Percentiles rank a stretch among this genome's conserved stretches.
Evolutionary conservation across 2,113 vertebrate species (phyloP).

Genomic region (Elanoides forficatus): DNA sequence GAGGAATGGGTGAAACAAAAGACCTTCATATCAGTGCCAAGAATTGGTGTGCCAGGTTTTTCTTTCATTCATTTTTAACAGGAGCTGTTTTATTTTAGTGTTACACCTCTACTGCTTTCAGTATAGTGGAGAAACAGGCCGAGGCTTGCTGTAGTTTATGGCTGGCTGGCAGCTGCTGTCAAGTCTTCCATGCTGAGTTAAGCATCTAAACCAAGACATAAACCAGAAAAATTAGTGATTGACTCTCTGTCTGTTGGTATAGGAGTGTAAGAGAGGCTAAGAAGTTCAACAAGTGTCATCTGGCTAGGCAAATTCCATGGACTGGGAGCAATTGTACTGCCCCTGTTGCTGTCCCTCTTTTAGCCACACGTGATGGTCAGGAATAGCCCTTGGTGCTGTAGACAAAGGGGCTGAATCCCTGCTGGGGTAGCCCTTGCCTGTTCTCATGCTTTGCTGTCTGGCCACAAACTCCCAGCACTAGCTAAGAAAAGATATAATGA

Average conservation of each 20-base stretch:
- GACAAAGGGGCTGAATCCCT: neutral
- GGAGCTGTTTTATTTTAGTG: neutral
- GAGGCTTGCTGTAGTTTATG: neutral
- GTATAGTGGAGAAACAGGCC: neutral
- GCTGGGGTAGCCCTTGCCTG: neutral
- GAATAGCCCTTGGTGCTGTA: neutral
- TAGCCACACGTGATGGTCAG: rapidly evolving
- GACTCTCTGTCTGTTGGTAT: neutral
- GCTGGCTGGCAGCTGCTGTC: neutral
- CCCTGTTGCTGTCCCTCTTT: neutral
- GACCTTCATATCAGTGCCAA: neutral
- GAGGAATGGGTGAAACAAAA: neutral
- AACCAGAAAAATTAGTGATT: neutral
- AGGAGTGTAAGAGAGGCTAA: neutral
- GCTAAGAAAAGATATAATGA: neutral
- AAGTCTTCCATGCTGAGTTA: neutral
- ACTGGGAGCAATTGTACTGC: neutral
- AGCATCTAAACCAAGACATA: neutral
- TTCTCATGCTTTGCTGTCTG: neutral
- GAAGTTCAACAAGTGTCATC: neutral
- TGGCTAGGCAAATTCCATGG: neutral
- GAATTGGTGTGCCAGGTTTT: neutral
- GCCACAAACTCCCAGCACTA: neutral
- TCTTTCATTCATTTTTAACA: neutral
- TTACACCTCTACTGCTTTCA: neutral